Evolutionary conservation across 1,140 invertebrate species (phyloP).

Genomic region (Coenobita brevimanus): DNA sequence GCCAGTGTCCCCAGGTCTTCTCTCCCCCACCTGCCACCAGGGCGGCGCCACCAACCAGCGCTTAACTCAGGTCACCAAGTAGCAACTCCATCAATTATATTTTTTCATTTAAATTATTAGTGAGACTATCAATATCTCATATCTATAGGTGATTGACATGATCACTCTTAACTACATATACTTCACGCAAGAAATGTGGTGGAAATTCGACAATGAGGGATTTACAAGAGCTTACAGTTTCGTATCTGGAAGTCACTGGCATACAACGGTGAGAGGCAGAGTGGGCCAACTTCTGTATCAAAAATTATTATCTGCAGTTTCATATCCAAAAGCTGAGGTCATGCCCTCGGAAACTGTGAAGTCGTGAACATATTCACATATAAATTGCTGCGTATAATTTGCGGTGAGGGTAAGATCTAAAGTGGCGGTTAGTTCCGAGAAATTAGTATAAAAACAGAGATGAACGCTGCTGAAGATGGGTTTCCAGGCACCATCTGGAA

Average conservation of each 20-base stretch:
- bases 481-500: conserved; percentile 61
- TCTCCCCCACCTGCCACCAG: conserved; percentile 32
- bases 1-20: conserved; percentile 7
- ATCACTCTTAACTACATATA: too few species aligned
- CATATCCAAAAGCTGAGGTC: conserved; percentile 4
- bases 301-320: conserved; percentile 58
- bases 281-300: conserved; percentile 54
- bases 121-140: too few species aligned
- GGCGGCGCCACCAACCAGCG: conserved; percentile 54
- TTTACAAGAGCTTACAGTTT: neutral
- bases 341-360: neutral
- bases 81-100: conserved; percentile 7
- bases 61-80: neutral
- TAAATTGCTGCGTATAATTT: neutral
- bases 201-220: neutral
- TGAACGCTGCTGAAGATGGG: conserved; percentile 2
- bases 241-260: conserved; percentile 30
- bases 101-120: too few species aligned
- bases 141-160: too few species aligned
- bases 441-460: neutral
- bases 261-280: conserved; percentile 45
- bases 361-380: neutral
- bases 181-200: neutral
- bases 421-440: neutral
- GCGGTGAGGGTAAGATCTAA: too few species aligned